Percentiles rank a stretch among this genome's conserved stretches.
phyloP scores from a whole-genome alignment of 2,113 vertebrate genomes.

The Chrysochloris asiatica region DNA sequence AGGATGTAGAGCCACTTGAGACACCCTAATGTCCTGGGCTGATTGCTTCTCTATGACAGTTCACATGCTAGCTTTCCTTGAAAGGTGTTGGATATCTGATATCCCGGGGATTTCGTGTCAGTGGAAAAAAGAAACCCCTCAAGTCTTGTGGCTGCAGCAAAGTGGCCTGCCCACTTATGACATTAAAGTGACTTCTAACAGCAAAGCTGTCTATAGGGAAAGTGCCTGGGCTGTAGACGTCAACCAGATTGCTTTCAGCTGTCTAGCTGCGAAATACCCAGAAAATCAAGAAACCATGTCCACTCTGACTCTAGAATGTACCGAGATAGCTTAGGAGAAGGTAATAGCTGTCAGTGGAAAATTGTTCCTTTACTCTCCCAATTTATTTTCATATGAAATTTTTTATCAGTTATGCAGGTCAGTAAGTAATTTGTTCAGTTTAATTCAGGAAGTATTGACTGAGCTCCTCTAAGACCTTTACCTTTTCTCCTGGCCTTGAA shows the following conservation, averaged over 20 bases:
- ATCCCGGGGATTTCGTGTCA: slow-evolving; percentile 5
- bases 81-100: slow-evolving; percentile 26
- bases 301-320: background rate
- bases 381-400: background rate
- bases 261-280: background rate
- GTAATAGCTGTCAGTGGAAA: background rate
- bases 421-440: slow-evolving; percentile 35
- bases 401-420: background rate
- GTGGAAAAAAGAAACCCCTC: background rate
- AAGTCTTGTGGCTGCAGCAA: background rate
- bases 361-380: background rate
- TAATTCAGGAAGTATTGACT: background rate
- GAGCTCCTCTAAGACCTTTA: background rate
- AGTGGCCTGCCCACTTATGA: background rate
- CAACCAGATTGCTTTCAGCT: slow-evolving; percentile 6
- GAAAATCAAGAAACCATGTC: background rate
- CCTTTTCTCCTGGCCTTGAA: background rate
- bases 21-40: slow-evolving; percentile 68
- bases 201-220: background rate
- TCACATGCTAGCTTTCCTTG: slow-evolving; percentile 35
- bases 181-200: slow-evolving; percentile 30
- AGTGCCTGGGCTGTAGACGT: background rate
- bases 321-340: background rate
- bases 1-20: slow-evolving; percentile 73
- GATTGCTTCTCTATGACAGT: slow-evolving; percentile 52